Evolutionary conservation across 2,888 invertebrate genomes (phyloP).

Genomic region (Xiphydria camelus): DNA sequence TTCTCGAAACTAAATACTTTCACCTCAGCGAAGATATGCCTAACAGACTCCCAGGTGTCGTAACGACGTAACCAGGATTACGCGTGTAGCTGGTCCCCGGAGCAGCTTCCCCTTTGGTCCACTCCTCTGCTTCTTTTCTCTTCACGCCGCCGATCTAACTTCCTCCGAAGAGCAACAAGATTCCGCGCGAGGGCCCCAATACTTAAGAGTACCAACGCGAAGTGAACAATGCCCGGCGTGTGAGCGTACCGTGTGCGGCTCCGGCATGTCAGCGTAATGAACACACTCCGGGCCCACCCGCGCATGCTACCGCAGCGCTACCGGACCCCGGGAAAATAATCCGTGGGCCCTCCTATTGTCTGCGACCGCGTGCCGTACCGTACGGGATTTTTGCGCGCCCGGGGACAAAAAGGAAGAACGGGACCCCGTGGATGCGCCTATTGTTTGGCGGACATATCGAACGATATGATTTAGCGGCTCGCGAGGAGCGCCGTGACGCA

Average conservation of each 20-base stretch:
- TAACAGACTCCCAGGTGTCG: no score
- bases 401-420: slow-evolving; percentile 26
- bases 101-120: no score
- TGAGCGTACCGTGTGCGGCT: slow-evolving; percentile 25
- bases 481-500: slow-evolving; percentile 16
- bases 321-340: slow-evolving; percentile 12
- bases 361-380: slow-evolving; percentile 31
- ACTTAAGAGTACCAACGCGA: slow-evolving; percentile 11
- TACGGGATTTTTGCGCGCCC: slow-evolving; percentile 25
- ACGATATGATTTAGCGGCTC: slow-evolving; percentile 38
- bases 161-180: slow-evolving; percentile 8
- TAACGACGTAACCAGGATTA: no score
- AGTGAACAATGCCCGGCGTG: slow-evolving; percentile 21
- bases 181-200: neutral
- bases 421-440: slow-evolving; percentile 26
- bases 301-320: slow-evolving; percentile 14
- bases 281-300: slow-evolving; percentile 44
- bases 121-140: slow-evolving; percentile 15
- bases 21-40: no score
- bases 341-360: slow-evolving; percentile 28
- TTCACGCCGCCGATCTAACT: slow-evolving; percentile 13
- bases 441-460: slow-evolving; percentile 41
- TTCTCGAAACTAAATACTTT: no score
- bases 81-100: no score
- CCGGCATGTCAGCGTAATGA: slow-evolving; percentile 44